Percentiles rank a stretch among this genome's conserved stretches.
Evolutionary conservation across 2,113 vertebrate genomes (phyloP).

Genomic region (Cyprinodon tularosa): DNA sequence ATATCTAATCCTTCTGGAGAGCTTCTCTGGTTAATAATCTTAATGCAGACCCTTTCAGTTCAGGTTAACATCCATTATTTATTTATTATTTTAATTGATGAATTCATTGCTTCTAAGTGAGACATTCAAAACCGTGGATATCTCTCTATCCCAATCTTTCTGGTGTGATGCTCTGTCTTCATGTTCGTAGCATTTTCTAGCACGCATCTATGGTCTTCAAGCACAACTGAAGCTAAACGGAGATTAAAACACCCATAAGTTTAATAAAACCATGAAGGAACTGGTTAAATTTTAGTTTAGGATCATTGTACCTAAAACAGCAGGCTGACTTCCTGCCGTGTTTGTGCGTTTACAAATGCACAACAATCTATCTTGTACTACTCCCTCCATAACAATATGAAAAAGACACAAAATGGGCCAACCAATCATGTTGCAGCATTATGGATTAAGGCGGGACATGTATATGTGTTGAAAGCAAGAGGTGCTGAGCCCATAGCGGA

Average conservation of each 20-base stretch:
- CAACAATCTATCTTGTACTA: too few relatives aligned
- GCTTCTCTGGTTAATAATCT: not conserved
- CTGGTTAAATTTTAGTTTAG: not conserved
- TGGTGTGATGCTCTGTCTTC: not conserved
- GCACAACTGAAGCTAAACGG: not conserved
- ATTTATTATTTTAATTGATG: not conserved
- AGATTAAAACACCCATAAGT: not conserved
- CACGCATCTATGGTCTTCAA: not conserved
- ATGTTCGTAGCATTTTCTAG: not conserved
- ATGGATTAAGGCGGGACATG: too few relatives aligned
- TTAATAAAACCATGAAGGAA: not conserved
- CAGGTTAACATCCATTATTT: not conserved
- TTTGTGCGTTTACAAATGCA: too few relatives aligned
- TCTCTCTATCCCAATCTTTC: not conserved
- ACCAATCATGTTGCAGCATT: too few relatives aligned
- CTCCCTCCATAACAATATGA: too few relatives aligned
- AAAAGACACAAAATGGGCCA: too few relatives aligned
- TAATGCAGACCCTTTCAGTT: not conserved
- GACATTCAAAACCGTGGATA: not conserved
- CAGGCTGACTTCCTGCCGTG: too few relatives aligned
- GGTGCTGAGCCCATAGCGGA: too few relatives aligned
- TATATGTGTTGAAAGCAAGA: too few relatives aligned
- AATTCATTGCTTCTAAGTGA: not conserved
- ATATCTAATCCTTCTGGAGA: not conserved
- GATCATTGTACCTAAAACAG: too few relatives aligned